Evolutionary conservation across 2,888 invertebrate species (phyloP), one percentile per base, ranked within the genome.

Genomic region (Drosophila paranaensis): DNA sequence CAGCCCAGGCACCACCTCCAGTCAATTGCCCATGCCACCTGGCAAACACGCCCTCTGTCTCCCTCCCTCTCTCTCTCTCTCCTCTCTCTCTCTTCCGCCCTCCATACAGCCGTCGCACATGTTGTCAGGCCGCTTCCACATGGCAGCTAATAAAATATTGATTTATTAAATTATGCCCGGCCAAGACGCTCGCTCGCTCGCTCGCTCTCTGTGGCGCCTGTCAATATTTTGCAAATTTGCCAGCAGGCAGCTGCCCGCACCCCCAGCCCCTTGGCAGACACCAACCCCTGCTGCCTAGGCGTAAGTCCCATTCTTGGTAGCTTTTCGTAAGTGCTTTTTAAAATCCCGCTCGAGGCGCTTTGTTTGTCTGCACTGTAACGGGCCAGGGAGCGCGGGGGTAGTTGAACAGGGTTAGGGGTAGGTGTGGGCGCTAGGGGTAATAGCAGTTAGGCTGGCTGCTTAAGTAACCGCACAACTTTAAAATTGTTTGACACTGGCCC

Each of bases 71-170:
- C 20, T 0, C 53, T 2, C 3, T 20, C 35, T 9, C 3, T 14
- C 27, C 2, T 6, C 25, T 6, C 27, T 6, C 10, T 25, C 25
- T 20, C 16, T 8, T 5, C 2, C 50, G 6, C 10, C 6, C 8
- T 13, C 11, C 9, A 14, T n/a, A 3, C 43, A 35, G 16, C 35
- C 20, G 25, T 27, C 27, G 6, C 58, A 27, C 45, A 37, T 16
- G 27, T 46, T 55, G 55, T 62, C 57, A 62, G 46, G 42, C 30
- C 42, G 69, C 55, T 50, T 50, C 51, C 79, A 68, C 60, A 79
- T 68, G 69, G 58, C 63, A 88, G 85, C 88, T 89, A 88, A 89
- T 85, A 88, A 85, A 89, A 85, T 89, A 85, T 85, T 85, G 88
- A 85, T 85, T 89, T 89, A 85, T 88, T 79, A 82, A 85, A 85